Evolutionary conservation across 2,113 vertebrate species (phyloP), one percentile per base, ranked within the genome.

Genomic region (Rhea americana): DNA sequence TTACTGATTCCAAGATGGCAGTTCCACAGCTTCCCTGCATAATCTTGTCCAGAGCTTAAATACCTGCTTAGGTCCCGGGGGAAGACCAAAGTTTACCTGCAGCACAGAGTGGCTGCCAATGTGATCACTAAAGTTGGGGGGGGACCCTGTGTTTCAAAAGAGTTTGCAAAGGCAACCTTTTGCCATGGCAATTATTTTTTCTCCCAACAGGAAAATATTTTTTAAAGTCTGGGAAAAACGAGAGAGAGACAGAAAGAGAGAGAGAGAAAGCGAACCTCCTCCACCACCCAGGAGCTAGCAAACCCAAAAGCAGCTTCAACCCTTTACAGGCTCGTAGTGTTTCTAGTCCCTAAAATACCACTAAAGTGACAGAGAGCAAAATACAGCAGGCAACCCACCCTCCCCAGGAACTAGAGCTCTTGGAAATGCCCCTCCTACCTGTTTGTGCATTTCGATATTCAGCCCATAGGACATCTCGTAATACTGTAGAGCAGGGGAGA

Each of bases 381-480:
- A 12, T 56, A 10, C 1, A 6, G 78, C 74, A 76, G 39, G 17
- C 37, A 72, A 30, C 1, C 1, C 85, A 12, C 61, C 80, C 62
- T 71, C 56, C 80, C 47, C 70, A 70, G 66, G 70, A 84, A 82
- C 8, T 8, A 16, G 20, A 82, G 62, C 53, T 16, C 66, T 25
- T n/a, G 63, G 76, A 83, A 68, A 70, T 48, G 51, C 32, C 11
- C 14, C 37, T 24, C 96, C 73, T 96, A 99, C 99, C 99, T 99
- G 99, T 97, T 99, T 99, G 98, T 99, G 99, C 99, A 99, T 99
- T 97, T 99, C 99, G 59, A 99, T 99, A 77, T 99, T 99, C 92
- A 99, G 97, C 71, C 99, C 99, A 1, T 99, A 99, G 81, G 99
- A 99, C 99, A 99, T 99, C 98, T 99, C 99, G 22, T 99, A 99